Percentiles rank a stretch among this genome's conserved stretches.
Conservation (phyloP, 1,140 invertebrate genomes). For the Oscheius sp. region DNA sequence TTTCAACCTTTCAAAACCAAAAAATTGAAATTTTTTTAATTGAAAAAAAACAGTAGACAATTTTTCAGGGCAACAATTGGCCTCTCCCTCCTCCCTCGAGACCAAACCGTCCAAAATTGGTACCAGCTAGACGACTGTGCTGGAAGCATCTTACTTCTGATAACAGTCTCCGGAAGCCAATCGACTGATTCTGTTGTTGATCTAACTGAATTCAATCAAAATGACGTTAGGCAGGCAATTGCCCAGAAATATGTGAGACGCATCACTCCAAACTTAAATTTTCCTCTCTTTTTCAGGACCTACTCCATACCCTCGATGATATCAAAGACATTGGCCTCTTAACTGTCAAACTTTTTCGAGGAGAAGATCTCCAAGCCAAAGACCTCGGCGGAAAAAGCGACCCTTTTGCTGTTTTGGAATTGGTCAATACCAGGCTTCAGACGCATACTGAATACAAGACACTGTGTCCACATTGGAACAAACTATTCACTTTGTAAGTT, state of each 20-base stretch:
- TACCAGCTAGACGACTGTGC: constrained; percentile 74
- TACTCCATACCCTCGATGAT: constrained; percentile 70
- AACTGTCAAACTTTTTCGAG: constrained; percentile 82
- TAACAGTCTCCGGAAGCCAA: constrained; percentile 90
- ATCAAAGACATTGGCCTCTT: constrained; percentile 81
- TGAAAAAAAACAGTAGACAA: too few species aligned
- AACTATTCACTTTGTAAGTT: constrained; percentile 94
- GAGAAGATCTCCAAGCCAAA: constrained; percentile 81
- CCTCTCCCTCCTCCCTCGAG: constrained; percentile 77
- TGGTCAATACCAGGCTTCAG: constrained; percentile 88
- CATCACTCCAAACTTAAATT: too few species aligned
- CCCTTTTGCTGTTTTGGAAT: constrained; percentile 93
- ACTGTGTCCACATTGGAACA: constrained; percentile 91
- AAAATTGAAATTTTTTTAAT: too few species aligned
- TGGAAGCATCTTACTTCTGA: constrained; percentile 79
- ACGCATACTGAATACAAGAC: constrained; percentile 99
- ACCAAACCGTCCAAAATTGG: constrained; percentile 85
- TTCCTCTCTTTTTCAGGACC: constrained; percentile 33
- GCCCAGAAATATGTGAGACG: constrained; percentile 74
- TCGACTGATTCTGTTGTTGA: constrained; percentile 60
- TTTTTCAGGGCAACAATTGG: constrained; percentile 77
- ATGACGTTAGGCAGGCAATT: constrained; percentile 65
- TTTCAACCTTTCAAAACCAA: too few species aligned
- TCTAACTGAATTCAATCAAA: constrained; percentile 46
- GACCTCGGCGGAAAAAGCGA: constrained; percentile 84